These are phyloP conservation scores for Malacoraja senta DNA, from an alignment of 2,797 vertebrate genomes.

Conservation along the genomic window DNA sequence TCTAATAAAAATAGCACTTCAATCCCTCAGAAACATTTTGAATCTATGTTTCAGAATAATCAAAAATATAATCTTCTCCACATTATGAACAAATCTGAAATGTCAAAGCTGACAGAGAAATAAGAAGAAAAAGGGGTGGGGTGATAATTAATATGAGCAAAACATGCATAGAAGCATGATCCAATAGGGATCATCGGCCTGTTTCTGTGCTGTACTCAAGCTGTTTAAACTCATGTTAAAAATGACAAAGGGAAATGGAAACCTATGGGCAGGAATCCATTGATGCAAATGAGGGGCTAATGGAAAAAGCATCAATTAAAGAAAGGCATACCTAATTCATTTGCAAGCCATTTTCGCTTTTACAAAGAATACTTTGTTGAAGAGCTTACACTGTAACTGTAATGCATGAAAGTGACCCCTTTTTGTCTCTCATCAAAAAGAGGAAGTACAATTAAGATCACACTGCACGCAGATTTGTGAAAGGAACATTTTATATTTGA, in stretches of 20 bases:
- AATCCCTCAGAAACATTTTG: not conserved
- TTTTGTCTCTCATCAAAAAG: not conserved
- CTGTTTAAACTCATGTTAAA: not conserved
- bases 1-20: not conserved
- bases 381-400: not conserved
- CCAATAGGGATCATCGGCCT: not conserved
- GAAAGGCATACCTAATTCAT: not conserved
- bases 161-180: not conserved
- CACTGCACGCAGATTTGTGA: not conserved
- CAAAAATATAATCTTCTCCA: not conserved
- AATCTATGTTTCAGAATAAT: not conserved
- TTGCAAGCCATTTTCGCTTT: not conserved
- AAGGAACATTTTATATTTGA: not conserved
- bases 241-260: not conserved
- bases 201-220: not conserved
- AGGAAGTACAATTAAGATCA: not conserved
- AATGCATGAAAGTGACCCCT: not conserved
- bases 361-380: not conserved
- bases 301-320: not conserved
- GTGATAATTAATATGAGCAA: not conserved
- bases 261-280: not conserved
- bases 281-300: not conserved
- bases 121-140: not conserved
- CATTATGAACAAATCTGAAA: not conserved
- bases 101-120: not conserved